phyloP scores from a whole-genome alignment of 2,888 invertebrate genomes.

The Sinelater perroti region DNA sequence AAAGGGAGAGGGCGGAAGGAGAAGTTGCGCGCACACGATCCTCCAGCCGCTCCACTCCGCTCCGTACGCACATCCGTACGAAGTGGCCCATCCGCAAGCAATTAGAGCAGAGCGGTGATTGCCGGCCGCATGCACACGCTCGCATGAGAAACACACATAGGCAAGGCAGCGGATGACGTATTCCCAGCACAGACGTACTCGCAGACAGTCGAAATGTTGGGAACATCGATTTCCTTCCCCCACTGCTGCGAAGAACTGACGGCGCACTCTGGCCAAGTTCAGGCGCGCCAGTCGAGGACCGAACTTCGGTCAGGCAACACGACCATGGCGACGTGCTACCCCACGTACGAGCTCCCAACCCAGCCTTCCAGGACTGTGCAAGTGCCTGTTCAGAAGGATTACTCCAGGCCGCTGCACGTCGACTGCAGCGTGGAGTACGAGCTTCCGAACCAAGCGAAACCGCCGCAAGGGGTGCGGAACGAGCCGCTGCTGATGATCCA shows the following conservation, averaged over 20 bases:
- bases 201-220: slow-evolving; percentile 59
- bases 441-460: slow-evolving; percentile 87
- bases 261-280: slow-evolving; percentile 37
- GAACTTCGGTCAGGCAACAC: slow-evolving; percentile 52
- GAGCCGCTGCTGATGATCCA: slow-evolving; percentile 90
- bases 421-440: slow-evolving; percentile 93
- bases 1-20: background rate
- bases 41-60: too few relatives aligned
- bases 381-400: slow-evolving; percentile 74
- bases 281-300: slow-evolving; percentile 55
- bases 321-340: slow-evolving; percentile 58
- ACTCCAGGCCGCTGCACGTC: slow-evolving; percentile 86
- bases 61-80: slow-evolving; percentile 9
- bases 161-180: slow-evolving; percentile 50
- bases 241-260: slow-evolving; percentile 47
- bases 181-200: slow-evolving; percentile 57
- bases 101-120: slow-evolving; percentile 59
- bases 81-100: slow-evolving; percentile 52
- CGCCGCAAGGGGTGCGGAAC: slow-evolving; percentile 82
- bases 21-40: background rate
- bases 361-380: slow-evolving; percentile 61
- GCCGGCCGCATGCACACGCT: slow-evolving; percentile 40
- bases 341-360: slow-evolving; percentile 56
- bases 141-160: slow-evolving; percentile 29
- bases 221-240: slow-evolving; percentile 62